Base-by-base conservation (phyloP, 2,888 invertebrate genomes). In the Petrolisthes cinctipes region DNA sequence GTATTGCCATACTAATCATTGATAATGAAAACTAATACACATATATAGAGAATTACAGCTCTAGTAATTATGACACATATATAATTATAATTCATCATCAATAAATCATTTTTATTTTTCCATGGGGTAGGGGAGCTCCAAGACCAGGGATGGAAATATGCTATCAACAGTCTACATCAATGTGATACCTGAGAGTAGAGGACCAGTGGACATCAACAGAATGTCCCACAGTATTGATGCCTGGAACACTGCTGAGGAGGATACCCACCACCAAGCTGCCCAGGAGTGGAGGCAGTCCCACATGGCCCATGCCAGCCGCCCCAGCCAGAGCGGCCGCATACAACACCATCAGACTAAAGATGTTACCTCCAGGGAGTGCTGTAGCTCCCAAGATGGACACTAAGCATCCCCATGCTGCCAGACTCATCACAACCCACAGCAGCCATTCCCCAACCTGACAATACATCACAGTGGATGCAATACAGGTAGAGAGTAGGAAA, bases 251-350 rank as follows among this genome's bases (percentile, higher is more conserved):
- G 51, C 91, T 86, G 11, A 92, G 86, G 1, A 91, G 71, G 20
- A 91, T 95, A 91, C 97, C 97, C 73, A 96, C 95, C 91, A 96
- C 93, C 23, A 97, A 94, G 96, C 97, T 97, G 83, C 97, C 97
- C 91, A 97, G 96, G 17, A 97, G 94, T 0, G 96, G 95, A 2
- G 97, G 97, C 89, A 97, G 93, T 14, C 96, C 96, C 51, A 96
- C 95, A 91, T 97, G 93, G 89, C 95, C 95, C 93, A 97, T 94
- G 61, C 97, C 92, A 95, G 96, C 97, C 83, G 97, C 97, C 11
- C 96, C 97, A 91, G 81, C 83, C 54, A 86, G 37, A 4, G 86
- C 88, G 17, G 68, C 57, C 37, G 85, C 68, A 85, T 85, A 83
- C 14, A 89, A 71, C 14, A 83, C 80, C 5, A 86, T 51, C 37